These are phyloP conservation scores for Apus apus DNA, from an alignment of 2,113 vertebrate genomes.

Conservation along the genomic window DNA sequence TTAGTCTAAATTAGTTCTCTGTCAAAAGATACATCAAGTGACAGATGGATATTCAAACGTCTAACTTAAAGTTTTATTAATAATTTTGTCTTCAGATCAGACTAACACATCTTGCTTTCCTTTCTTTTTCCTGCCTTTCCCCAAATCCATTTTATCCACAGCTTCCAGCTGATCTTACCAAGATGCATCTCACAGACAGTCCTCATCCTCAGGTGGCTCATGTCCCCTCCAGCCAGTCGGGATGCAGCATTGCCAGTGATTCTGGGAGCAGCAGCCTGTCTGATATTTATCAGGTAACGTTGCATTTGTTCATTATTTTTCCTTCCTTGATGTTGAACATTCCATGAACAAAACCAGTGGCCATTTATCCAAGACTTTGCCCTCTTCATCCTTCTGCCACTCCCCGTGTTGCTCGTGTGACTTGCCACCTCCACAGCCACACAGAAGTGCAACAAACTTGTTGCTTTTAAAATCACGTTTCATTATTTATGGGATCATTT, in stretches of 20 bases:
- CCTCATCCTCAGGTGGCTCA: conserved; percentile 90
- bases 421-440: not conserved
- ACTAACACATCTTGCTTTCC: not conserved
- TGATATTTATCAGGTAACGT: conserved; percentile 95
- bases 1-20: not conserved
- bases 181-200: conserved; percentile 95
- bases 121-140: not conserved
- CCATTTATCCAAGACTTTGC: not conserved
- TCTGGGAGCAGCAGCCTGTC: conserved; percentile 98
- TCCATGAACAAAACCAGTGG: not conserved
- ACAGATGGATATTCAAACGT: not conserved
- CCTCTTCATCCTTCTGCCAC: not conserved
- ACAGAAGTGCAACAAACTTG: not conserved
- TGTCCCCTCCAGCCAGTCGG: conserved; percentile 93
- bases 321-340: not conserved
- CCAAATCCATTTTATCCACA: conserved; percentile 32
- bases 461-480: not conserved
- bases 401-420: not conserved
- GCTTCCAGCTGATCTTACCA: conserved; percentile 96
- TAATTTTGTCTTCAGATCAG: not conserved
- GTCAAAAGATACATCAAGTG: not conserved
- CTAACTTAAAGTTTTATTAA: not conserved
- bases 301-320: not conserved
- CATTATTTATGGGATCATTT: not conserved
- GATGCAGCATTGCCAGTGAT: conserved; percentile 96